Percentiles rank a stretch among this genome's conserved stretches.
Evolutionary conservation across 1,140 invertebrate species (phyloP).

Genomic region (Stratiolaelaps scimitus): DNA sequence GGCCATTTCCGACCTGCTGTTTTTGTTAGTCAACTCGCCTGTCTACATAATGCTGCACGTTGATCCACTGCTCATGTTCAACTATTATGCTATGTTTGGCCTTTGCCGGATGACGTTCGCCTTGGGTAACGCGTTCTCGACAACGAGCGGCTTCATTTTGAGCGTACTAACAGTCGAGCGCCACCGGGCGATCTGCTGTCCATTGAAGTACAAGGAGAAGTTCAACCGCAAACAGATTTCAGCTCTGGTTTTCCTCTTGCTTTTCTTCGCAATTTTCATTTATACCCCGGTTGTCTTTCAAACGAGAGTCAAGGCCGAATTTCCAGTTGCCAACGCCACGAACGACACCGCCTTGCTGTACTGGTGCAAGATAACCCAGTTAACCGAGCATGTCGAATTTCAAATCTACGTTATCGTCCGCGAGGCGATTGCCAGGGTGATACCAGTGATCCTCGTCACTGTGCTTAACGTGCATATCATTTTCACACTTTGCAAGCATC

Average conservation of each 20-base stretch:
- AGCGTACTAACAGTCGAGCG: constrained; percentile 42
- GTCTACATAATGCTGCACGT: not conserved
- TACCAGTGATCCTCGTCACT: not conserved
- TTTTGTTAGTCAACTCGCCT: constrained; percentile 53
- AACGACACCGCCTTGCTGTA: not conserved
- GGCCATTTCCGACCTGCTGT: constrained; percentile 49
- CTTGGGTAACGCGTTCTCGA: constrained; percentile 56
- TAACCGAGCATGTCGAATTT: not conserved
- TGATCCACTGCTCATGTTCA: not conserved
- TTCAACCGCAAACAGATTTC: constrained; percentile 38
- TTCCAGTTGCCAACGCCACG: not conserved
- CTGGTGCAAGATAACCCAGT: not conserved
- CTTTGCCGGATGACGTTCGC: not conserved
- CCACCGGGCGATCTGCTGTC: constrained; percentile 41
- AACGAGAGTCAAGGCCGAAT: not conserved
- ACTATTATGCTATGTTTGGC: not conserved
- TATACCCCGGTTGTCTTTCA: not conserved
- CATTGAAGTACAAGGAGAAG: constrained; percentile 40
- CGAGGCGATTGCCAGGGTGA: constrained; percentile 13
- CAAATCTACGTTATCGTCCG: not conserved
- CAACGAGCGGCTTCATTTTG: constrained; percentile 43
- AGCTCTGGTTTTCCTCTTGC: not conserved
- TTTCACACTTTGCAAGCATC: not conserved
- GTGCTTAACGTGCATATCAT: constrained; percentile 11
- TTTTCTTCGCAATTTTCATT: constrained; percentile 1